Conservation (phyloP, 2,888 invertebrate genomes). For the Coenonympha arcania region DNA sequence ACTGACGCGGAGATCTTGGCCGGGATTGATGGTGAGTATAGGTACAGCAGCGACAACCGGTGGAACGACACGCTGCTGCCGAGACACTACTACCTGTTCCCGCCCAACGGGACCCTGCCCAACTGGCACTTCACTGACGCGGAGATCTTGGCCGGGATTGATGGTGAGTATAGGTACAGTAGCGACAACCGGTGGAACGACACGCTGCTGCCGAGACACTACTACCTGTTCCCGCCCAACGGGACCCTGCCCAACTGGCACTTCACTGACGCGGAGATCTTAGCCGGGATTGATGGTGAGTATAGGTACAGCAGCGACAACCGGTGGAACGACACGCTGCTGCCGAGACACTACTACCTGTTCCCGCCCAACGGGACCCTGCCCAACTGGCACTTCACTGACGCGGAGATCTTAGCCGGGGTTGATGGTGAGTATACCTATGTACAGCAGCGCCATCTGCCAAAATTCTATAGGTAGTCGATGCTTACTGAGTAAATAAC, state of each 20-base stretch:
- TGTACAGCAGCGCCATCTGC: no score
- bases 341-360: constrained; percentile 75
- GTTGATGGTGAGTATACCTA: constrained; percentile 78
- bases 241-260: constrained; percentile 71
- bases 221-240: constrained; percentile 69
- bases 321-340: constrained; percentile 78
- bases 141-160: constrained; percentile 79
- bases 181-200: constrained; percentile 82
- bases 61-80: constrained; percentile 80
- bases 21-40: constrained; percentile 78
- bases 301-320: no score
- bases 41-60: no score
- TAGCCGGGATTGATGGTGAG: constrained; percentile 80
- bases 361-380: constrained; percentile 54
- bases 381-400: constrained; percentile 77
- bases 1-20: constrained; percentile 80
- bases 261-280: constrained; percentile 78
- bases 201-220: constrained; percentile 72
- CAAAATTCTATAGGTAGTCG: no score
- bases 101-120: constrained; percentile 50
- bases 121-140: constrained; percentile 80
- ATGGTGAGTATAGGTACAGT: constrained; percentile 77
- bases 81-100: constrained; percentile 69
- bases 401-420: constrained; percentile 79
- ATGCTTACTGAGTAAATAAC: no score